Percentiles rank a stretch among this genome's conserved stretches.
These are phyloP conservation scores for Callipepla californica DNA, from an alignment of 2,113 vertebrate genomes.

Conservation along the genomic window DNA sequence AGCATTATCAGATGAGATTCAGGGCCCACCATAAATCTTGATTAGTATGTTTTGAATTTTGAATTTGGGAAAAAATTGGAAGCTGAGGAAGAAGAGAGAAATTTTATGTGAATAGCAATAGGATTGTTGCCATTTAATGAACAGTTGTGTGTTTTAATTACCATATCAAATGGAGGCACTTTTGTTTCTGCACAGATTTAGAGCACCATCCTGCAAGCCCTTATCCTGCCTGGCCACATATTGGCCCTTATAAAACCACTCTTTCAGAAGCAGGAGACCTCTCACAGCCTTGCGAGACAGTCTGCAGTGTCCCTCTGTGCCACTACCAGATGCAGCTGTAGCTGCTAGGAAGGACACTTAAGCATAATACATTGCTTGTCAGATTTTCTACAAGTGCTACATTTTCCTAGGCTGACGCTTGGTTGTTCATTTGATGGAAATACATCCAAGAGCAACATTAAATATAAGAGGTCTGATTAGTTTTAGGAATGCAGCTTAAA, in stretches of 20 bases:
- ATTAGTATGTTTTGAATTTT: not conserved
- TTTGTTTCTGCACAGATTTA: not conserved
- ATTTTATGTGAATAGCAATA: not conserved
- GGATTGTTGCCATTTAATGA: not conserved
- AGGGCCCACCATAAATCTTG: not conserved
- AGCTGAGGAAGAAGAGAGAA: not conserved
- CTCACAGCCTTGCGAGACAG: fast-evolving
- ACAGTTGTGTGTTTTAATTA: not conserved
- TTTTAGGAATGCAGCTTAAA: not conserved
- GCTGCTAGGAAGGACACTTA: not conserved
- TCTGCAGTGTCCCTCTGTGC: not conserved
- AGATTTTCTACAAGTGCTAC: not conserved
- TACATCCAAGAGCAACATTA: not conserved
- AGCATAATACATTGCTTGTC: not conserved
- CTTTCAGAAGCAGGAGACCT: not conserved
- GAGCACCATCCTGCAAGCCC: fast-evolving
- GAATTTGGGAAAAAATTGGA: not conserved
- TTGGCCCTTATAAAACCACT: not conserved
- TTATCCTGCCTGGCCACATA: not conserved
- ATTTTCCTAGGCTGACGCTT: not conserved
- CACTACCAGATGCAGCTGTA: not conserved
- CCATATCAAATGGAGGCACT: not conserved
- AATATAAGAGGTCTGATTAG: not conserved
- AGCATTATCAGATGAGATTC: fast-evolving
- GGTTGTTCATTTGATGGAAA: not conserved